Evolutionary conservation across 2,797 vertebrate genomes (phyloP).

Genomic region (Neomorphus geoffroyi): DNA sequence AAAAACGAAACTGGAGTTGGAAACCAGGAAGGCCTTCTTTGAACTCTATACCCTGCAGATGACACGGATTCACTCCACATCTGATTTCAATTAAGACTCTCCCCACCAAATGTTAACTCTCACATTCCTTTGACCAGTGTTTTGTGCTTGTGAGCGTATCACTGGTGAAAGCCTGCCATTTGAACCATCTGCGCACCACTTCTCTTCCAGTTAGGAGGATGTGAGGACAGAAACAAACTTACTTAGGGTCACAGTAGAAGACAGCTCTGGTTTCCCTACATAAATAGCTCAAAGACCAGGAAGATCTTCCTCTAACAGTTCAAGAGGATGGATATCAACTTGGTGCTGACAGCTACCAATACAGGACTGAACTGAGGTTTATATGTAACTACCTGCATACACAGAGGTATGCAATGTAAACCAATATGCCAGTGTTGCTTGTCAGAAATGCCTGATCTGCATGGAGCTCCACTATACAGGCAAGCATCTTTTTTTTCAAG

Average conservation of each 20-base stretch:
- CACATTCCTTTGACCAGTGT: accelerated
- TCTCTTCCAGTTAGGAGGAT: background rate
- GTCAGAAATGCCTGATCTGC: background rate
- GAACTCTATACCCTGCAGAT: background rate
- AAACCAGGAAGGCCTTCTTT: background rate
- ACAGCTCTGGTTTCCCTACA: background rate
- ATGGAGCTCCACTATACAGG: background rate
- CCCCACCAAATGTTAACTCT: background rate
- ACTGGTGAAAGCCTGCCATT: background rate
- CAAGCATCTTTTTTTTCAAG: background rate
- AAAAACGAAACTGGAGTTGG: background rate
- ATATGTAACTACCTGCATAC: background rate
- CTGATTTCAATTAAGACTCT: background rate
- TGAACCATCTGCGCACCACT: accelerated
- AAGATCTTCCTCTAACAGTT: background rate
- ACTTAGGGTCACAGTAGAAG: background rate
- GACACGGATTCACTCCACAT: background rate
- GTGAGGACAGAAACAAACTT: background rate
- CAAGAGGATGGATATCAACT: background rate
- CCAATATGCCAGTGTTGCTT: background rate
- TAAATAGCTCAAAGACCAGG: background rate
- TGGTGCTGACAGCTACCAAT: background rate
- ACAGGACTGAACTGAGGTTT: background rate
- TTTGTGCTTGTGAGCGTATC: accelerated
- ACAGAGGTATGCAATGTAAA: background rate